Base-by-base conservation (phyloP, 2,797 vertebrate genomes). In the Acanthornis magna region DNA sequence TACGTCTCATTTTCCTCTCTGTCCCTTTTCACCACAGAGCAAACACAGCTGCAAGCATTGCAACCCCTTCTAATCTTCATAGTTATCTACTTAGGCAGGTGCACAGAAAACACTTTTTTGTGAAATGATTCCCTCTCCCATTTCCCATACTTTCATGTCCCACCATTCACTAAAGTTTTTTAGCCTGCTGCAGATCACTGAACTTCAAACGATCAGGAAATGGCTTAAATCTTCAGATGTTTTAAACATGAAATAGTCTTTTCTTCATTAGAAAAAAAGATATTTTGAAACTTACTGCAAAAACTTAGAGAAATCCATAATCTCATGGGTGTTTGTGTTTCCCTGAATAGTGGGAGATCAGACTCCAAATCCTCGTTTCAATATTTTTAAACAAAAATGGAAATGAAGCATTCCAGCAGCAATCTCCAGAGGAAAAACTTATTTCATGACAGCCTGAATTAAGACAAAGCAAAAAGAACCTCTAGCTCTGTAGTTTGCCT, bases 151-250 rank as follows among this genome's bases (percentile, higher is more conserved):
- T 8, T 42, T 78, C 14, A 16, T 15, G 14, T 67, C 29, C 51
- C 32, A 63, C 4, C 1, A 29, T 67, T 72, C 18, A 27, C 30
- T 68, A 48, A 63, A 87, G 25, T 0, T 53, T 66, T 91, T 84
- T 63, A 60, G 8, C 11, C 43, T 32, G 6, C 20, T 85, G 20
- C 54, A 61, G 30, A 30, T 42, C 38, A 45, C 25, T 29, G 32
- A 87, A 84, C 22, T 70, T 84, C 48, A 85, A 79, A 67, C 38
- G 3, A 72, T 40, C 55, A 65, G 45, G 57, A 92, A 93, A 62
- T 36, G 2, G 4, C 13, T 80, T 76, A 83, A 61, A 14, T 8
- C 27, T 61, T 80, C 43, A 62, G 18, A 45, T 58, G 16, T 27
- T 67, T 62, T 60, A 26, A 67, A 45, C 8, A 61, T 53, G 9